Percentiles rank a stretch among this genome's conserved stretches.
Conservation (phyloP, 2,888 invertebrate genomes). For the Mechanitis messenoides region DNA sequence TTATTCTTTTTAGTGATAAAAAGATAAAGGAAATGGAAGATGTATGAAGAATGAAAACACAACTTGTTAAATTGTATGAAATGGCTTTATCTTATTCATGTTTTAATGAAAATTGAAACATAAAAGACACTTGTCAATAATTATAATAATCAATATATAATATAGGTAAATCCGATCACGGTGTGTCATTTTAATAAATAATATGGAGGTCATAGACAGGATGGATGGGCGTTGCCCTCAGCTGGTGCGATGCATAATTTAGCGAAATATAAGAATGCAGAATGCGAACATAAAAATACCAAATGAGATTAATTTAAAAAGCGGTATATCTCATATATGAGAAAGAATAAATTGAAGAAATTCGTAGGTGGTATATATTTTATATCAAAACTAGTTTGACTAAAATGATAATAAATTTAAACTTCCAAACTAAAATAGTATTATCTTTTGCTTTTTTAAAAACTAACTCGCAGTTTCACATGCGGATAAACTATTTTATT, state of each 20-base stretch:
- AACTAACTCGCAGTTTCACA: too few relatives aligned
- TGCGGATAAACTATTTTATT: too few relatives aligned
- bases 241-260: slow-evolving; percentile 22
- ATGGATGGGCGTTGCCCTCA: slow-evolving; percentile 22
- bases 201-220: slow-evolving; percentile 23
- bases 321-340: not conserved
- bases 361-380: too few relatives aligned
- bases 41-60: too few relatives aligned
- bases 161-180: not conserved
- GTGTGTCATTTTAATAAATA: slow-evolving; percentile 13
- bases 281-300: slow-evolving; percentile 14
- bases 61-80: too few relatives aligned
- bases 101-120: too few relatives aligned
- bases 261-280: slow-evolving; percentile 12
- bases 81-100: too few relatives aligned
- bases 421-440: too few relatives aligned
- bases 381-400: too few relatives aligned
- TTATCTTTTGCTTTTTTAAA: too few relatives aligned
- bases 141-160: not conserved
- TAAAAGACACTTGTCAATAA: too few relatives aligned
- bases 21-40: slow-evolving; percentile 19
- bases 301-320: slow-evolving; percentile 12
- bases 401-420: too few relatives aligned
- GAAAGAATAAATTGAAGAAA: not conserved
- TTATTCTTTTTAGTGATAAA: slow-evolving; percentile 31